These are phyloP conservation scores for Polydrusus cervinus DNA, from an alignment of 2,888 invertebrate genomes.

Conservation along the genomic window DNA sequence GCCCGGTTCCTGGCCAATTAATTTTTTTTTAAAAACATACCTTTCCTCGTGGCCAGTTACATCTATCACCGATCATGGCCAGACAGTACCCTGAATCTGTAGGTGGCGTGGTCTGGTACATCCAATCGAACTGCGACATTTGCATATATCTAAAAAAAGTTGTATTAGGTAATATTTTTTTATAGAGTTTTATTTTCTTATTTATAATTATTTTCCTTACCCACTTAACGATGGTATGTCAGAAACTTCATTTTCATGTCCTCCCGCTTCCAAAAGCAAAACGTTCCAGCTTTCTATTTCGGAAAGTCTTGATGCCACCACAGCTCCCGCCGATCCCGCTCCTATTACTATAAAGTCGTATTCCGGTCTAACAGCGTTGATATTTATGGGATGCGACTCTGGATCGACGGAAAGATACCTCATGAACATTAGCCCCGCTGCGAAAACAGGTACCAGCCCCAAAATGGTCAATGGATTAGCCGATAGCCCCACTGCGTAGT, in stretches of 20 bases:
- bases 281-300: slow-evolving; percentile 89
- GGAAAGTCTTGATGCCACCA: slow-evolving; percentile 87
- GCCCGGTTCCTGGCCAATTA: too few species aligned
- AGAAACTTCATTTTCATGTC: slow-evolving; percentile 91
- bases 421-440: slow-evolving; percentile 86
- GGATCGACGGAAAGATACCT: slow-evolving; percentile 88
- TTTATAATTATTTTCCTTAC: slow-evolving; percentile 16
- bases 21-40: slow-evolving; percentile 71
- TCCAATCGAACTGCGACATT: slow-evolving; percentile 92
- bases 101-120: slow-evolving; percentile 90
- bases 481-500: slow-evolving; percentile 66
- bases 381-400: slow-evolving; percentile 84
- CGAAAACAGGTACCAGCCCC: slow-evolving; percentile 86
- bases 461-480: slow-evolving; percentile 76
- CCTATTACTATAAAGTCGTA: slow-evolving; percentile 93
- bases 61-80: slow-evolving; percentile 90
- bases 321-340: slow-evolving; percentile 92
- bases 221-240: slow-evolving; percentile 90
- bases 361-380: slow-evolving; percentile 79
- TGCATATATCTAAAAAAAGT: slow-evolving; percentile 78
- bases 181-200: too few species aligned
- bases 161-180: too few species aligned
- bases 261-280: slow-evolving; percentile 88
- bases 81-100: slow-evolving; percentile 86
- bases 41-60: slow-evolving; percentile 95